Base-by-base conservation (phyloP, 2,888 invertebrate species). In the Rutpela maculata region DNA sequence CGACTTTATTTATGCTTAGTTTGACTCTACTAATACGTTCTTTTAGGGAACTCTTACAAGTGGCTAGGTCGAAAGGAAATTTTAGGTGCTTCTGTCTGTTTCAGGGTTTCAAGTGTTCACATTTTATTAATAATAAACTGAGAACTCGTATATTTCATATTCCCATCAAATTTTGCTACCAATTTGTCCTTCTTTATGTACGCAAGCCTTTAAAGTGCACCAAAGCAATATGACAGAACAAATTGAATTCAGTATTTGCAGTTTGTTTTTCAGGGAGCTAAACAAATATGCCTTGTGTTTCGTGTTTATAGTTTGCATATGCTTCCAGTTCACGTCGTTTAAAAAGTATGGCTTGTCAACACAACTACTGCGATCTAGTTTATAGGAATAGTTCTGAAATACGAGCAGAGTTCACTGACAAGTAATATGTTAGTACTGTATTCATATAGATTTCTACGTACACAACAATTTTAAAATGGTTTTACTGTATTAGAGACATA, bases 51-150 rank as follows among this genome's bases (percentile, higher is more conserved):
- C n/a, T n/a, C n/a, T n/a, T n/a, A n/a, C n/a, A n/a, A 1, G 65
- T 11, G 65, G 17, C 38, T 65, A 38, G 11, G 35, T 38, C 43
- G 1, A 43, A 43, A 43, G 19, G 19, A 63, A 5, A 22, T 6
- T 19, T 35, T 35, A 4, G 10, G 35, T 11, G 43, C 43, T 43
- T 18, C 19, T 50, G 12, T 18, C 12, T 10, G 19, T 43, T 43
- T 12, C 19, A 18, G 17, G 15, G 65, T 43, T 65, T 43, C 38
- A 43, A 15, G 11, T 19, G 12, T 65, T 65, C 65, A 65, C 19
- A 65, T 65, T 65, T 65, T 65, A 65, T 19, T 19, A 35, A 43
- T 43, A 65, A 43, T 43, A 43, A 65, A 43, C 65, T 65, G 65
- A 19, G 15, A 65, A 65, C 65, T 65, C 65, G 65, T 38, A 43